These are phyloP conservation scores for Scomberomorus guttatus DNA, from an alignment of 2,797 vertebrate genomes.

Conservation along the genomic window DNA sequence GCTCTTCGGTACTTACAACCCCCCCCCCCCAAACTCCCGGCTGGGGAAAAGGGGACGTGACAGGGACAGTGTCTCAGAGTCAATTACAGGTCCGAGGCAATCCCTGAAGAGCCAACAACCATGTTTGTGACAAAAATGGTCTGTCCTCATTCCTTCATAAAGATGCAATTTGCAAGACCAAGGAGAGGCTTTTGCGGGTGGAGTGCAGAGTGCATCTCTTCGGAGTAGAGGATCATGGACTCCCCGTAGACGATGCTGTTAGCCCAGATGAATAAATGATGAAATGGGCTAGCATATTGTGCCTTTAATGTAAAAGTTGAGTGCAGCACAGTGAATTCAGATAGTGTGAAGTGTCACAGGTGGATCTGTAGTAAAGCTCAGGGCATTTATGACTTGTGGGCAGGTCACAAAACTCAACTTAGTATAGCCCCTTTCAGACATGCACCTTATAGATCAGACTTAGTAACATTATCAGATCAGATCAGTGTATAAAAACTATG, in stretches of 20 bases:
- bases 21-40: background rate
- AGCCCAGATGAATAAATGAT: constrained; percentile 80
- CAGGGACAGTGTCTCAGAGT: constrained; percentile 76
- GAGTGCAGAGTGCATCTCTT: constrained; percentile 68
- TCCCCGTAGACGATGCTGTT: constrained; percentile 73
- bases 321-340: constrained; percentile 55
- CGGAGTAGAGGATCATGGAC: constrained; percentile 72
- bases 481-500: too few relatives aligned
- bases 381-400: constrained; percentile 30
- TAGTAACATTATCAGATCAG: background rate
- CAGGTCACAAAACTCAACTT: background rate
- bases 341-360: constrained; percentile 42
- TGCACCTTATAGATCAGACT: background rate
- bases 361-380: constrained; percentile 22
- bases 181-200: constrained; percentile 39
- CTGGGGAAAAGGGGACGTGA: constrained; percentile 63
- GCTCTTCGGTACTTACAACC: constrained; percentile 53
- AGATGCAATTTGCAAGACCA: constrained; percentile 68
- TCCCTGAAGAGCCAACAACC: constrained; percentile 73
- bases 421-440: background rate
- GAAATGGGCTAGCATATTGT: constrained; percentile 64
- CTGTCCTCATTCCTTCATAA: constrained; percentile 72
- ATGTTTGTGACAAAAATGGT: constrained; percentile 77
- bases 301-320: constrained; percentile 74
- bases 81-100: constrained; percentile 78